Percentiles rank a stretch among this genome's conserved stretches.
phyloP scores from a whole-genome alignment of 2,888 invertebrate species.

The Epsilonema sp. region DNA sequence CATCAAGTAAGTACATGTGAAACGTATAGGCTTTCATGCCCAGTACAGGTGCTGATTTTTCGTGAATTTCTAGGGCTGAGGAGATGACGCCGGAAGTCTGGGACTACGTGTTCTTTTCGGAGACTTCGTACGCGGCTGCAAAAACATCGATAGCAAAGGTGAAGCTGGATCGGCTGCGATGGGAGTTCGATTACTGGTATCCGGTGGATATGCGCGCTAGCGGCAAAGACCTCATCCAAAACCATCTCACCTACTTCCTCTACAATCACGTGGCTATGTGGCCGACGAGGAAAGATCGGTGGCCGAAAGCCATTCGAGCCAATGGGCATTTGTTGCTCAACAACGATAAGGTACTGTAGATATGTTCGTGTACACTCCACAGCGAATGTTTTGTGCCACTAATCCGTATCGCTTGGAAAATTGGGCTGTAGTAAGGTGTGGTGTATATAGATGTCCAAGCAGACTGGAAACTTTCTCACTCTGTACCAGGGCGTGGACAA shows the following conservation, averaged over 20 bases:
- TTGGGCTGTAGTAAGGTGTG: too few species aligned
- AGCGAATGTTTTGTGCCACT: too few species aligned
- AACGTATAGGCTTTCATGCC: too few species aligned
- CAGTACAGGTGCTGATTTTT: too few species aligned
- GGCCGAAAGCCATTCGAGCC: conserved; percentile 72
- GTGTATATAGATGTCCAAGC: conserved; percentile 88
- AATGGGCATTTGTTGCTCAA: conserved; percentile 90
- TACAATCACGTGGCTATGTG: conserved; percentile 94
- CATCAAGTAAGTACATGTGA: conserved; percentile 36
- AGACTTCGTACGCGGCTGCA: conserved; percentile 36
- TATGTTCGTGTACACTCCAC: too few species aligned
- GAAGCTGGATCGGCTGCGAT: conserved; percentile 52
- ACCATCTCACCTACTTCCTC: conserved; percentile 82
- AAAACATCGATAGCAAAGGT: conserved; percentile 44
- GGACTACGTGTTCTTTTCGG: conserved; percentile 83
- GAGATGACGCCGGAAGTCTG: conserved; percentile 78
- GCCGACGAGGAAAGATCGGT: conserved; percentile 53
- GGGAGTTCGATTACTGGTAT: conserved; percentile 77
- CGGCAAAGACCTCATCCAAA: conserved; percentile 91
- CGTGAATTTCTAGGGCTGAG: conserved; percentile 38
- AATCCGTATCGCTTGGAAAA: too few species aligned
- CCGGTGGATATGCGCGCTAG: conserved; percentile 78
- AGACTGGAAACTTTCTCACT: conserved; percentile 93
- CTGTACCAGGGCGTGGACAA: conserved; percentile 60
- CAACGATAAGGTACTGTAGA: conserved; percentile 68